Evolutionary conservation across 2,113 vertebrate genomes (phyloP), one percentile per base, ranked within the genome.

Genomic region (Seriola dumerili): DNA sequence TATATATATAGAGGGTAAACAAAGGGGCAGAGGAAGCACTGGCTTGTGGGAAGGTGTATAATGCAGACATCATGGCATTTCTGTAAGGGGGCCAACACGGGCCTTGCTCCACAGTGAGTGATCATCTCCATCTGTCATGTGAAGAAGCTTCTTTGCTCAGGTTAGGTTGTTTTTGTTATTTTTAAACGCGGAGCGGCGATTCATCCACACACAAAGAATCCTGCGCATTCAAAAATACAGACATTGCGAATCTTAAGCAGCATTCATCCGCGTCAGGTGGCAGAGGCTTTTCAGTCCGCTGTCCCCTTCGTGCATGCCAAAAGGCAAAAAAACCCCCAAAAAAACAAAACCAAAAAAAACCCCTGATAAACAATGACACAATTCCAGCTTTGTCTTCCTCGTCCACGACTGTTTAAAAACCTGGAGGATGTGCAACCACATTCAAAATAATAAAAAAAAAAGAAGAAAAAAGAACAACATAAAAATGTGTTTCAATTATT

Each of bases 61-160:
- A 86, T 86, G 66, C 74, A 87, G 84, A 81, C 85, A 89, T 89
- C 72, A 83, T 89, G 67, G 63, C 69, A 72, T 76, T 91, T 89
- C 81, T 91, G 80, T 81, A 79, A 32, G 54, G 25, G 8, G 36
- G 85, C 87, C 88, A 90, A 76, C 46, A 69, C n/a, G 40, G 87
- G 86, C 72, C 63, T 73, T 83, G 82, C 78, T 80, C 59, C 77
- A 79, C 86, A 81, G 83, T 79, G 55, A 87, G 72, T 36, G 54
- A 87, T 85, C 59, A 52, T 87, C 83, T 85, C 81, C 80, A 86
- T 85, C 80, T 91, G 85, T 90, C 79, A 88, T 72, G 59, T 67
- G 66, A 79, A 85, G 82, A 38, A 67, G 68, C 65, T 70, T 34
- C 48, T 74, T 48, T 81, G 23, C 52, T 78, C 21, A 71, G 48